A percentile compares a stretch with the other conserved stretches of the same genome.
These are phyloP conservation scores for Monarcha castaneiventris DNA, from an alignment of 2,113 vertebrate genomes.

Conservation along the genomic window DNA sequence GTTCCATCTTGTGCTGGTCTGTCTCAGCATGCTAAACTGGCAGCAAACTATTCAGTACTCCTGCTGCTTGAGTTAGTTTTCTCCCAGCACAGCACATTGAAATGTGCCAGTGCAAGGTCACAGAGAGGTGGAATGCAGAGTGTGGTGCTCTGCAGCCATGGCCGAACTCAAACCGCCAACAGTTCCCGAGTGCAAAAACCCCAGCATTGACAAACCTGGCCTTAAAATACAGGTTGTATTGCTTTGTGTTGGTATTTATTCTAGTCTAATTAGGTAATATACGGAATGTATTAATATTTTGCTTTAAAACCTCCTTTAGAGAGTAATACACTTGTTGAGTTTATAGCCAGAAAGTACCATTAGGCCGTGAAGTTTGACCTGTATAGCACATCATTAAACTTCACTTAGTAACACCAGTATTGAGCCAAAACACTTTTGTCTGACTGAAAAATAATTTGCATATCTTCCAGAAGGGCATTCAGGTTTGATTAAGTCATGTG, in stretches of 20 bases:
- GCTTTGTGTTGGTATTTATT: background rate
- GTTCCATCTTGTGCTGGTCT: background rate
- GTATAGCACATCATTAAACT: slow-evolving; percentile 60
- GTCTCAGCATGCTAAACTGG: background rate
- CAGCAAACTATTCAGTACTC: background rate
- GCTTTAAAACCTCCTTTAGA: background rate
- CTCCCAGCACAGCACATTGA: background rate
- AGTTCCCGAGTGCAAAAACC: background rate
- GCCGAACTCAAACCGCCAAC: fast-evolving
- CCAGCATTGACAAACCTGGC: background rate
- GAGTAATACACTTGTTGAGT: background rate
- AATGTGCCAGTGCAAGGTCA: background rate
- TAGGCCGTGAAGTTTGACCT: slow-evolving; percentile 31
- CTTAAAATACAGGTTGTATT: background rate
- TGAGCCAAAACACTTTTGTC: slow-evolving; percentile 57
- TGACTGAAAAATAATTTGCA: slow-evolving; percentile 56
- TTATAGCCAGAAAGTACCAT: slow-evolving; percentile 10
- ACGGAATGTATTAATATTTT: background rate
- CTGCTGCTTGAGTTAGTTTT: slow-evolving; percentile 8
- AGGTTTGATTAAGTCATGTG: slow-evolving; percentile 62
- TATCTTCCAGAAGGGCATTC: slow-evolving; percentile 62
- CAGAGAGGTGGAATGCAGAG: background rate
- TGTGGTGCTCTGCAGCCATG: background rate
- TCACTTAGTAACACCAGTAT: slow-evolving; percentile 49
- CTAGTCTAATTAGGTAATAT: background rate